phyloP scores from a whole-genome alignment of 2,113 vertebrate genomes.

The Hydrochoerus hydrochaeris region DNA sequence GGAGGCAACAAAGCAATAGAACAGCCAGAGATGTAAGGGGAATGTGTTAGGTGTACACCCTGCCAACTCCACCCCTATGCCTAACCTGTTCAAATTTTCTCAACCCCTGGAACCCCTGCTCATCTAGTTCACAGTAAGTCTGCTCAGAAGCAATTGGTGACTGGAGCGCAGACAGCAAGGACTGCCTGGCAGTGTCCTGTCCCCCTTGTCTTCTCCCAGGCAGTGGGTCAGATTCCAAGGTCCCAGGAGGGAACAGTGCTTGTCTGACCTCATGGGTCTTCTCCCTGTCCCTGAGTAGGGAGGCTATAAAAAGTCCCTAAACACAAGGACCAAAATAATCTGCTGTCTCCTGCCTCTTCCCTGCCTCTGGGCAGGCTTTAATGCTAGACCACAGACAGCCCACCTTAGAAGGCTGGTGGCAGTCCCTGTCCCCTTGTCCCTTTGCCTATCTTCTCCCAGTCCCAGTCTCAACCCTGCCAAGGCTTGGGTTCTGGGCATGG shows the following conservation, averaged over 20 bases:
- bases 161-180: not conserved
- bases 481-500: not conserved
- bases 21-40: not conserved
- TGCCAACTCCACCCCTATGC: not conserved
- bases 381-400: constrained; percentile 4
- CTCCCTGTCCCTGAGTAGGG: not conserved
- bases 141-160: not conserved
- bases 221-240: constrained; percentile 10
- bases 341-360: not conserved
- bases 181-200: not conserved
- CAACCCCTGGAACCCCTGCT: no score
- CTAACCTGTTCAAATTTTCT: not conserved
- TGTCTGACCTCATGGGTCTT: constrained; percentile 28
- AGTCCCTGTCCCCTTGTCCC: not conserved
- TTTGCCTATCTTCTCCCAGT: not conserved
- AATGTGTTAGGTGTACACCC: not conserved
- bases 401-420: constrained; percentile 9
- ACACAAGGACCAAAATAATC: constrained; percentile 75
- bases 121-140: not conserved
- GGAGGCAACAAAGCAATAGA: constrained; percentile 66
- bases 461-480: not conserved
- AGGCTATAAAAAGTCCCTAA: constrained; percentile 81
- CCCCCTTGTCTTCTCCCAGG: not conserved
- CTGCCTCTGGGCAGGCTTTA: constrained; percentile 36
- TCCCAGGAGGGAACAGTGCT: constrained; percentile 40